Evolutionary conservation across 92 coral and sea anemone species (phyloP).

Genomic region (Paragorgia papillata): DNA sequence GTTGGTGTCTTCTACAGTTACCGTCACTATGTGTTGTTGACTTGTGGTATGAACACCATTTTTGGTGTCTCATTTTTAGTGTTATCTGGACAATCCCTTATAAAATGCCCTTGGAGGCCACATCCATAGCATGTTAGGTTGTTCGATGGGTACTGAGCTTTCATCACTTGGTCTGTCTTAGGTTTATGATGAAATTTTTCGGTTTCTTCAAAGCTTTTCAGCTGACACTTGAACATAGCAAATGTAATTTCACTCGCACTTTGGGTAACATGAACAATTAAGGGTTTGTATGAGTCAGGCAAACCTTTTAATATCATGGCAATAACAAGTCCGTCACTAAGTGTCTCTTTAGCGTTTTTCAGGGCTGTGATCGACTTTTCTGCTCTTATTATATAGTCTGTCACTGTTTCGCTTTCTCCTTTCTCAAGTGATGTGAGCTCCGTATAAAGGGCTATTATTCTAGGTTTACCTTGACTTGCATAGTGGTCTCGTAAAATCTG

Average conservation of each 20-base stretch:
- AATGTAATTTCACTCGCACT: neutral
- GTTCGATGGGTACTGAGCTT: neutral
- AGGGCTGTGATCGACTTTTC: no score
- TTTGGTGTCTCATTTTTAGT: neutral
- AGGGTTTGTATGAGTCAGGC: slow-evolving; percentile 4
- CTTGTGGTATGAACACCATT: slow-evolving; percentile 14
- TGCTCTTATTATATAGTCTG: no score
- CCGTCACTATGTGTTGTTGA: slow-evolving; percentile 1
- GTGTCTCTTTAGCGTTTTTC: no score
- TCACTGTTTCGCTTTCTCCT: no score
- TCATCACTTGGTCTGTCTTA: neutral
- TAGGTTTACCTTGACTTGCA: slow-evolving; percentile 27
- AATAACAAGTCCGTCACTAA: no score
- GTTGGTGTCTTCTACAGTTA: neutral
- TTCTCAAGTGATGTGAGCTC: slow-evolving; percentile 39
- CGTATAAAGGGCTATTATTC: slow-evolving; percentile 46
- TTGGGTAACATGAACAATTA: slow-evolving; percentile 2
- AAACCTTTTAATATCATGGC: slow-evolving; percentile 1
- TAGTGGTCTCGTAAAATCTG: slow-evolving; percentile 39
- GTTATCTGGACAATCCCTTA: neutral
- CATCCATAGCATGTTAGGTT: neutral
- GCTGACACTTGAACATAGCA: neutral
- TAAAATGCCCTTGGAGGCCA: neutral
- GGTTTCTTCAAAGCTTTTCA: slow-evolving; percentile 3
- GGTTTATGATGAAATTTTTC: neutral